Evolutionary conservation across 2,888 invertebrate genomes (phyloP), one percentile per base, ranked within the genome.

Genomic region (Folsomia manolachei): DNA sequence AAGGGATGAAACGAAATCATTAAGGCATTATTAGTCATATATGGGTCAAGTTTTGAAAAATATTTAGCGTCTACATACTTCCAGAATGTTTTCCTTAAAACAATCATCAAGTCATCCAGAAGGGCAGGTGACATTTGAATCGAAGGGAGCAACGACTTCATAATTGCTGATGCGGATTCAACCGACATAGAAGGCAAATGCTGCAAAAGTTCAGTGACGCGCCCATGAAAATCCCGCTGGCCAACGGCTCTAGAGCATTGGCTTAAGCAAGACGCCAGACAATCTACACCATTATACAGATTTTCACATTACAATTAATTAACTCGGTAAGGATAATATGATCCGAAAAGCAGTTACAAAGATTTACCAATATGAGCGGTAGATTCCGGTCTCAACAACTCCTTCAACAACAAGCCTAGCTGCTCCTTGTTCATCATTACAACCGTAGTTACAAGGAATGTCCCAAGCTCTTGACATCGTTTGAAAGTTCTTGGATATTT

Each of bases 21-120:
- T 14, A 64, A 21, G 27, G 26, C 64, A 9, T 27, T 11, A 27
- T 18, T 11, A 18, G n/a, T 27, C 4, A 11, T 2, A 2, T 18
- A 2, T 19, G 23, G 25, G 2, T n/a, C 21, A 9, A 64, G 11
- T 21, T 77, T 75, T 27, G 78, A 65, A 2, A 56, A 56, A 56
- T 56, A 14, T 39, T 39, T 4, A 19, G 27, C 18, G 52, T 19
- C 19, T 1, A 18, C 70, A 70, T 75, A 80, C 77, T 78, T 80
- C 75, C 76, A 79, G 67, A 80, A 70, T 2, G 76, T 77, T 69
- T 80, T 80, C 9, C 80, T 61, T 0, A 79, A 27, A 23, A 77
- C 72, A n/a, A 78, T 70, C 64, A 80, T 66, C 9, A 79, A 52
- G 51, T 78, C 74, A 25, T 73, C 76, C 1, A 79, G 21, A 0